These are phyloP conservation scores for Amphipoea oculea DNA, from an alignment of 2,888 invertebrate species.

Conservation along the genomic window DNA sequence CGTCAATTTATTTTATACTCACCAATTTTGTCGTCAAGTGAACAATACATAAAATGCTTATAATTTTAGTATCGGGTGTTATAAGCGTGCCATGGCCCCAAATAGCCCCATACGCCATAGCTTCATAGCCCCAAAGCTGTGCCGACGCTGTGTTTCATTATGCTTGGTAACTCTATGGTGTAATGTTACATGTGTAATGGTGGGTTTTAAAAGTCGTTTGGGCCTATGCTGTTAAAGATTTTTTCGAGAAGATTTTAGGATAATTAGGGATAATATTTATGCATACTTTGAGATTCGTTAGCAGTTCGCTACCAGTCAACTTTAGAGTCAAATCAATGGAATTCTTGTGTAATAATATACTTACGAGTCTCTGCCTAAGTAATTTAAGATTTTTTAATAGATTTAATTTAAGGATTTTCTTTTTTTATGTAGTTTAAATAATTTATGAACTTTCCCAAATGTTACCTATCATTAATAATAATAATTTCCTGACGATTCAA, in stretches of 20 bases:
- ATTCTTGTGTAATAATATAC: no score
- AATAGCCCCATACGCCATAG: neutral
- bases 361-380: no score
- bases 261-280: neutral
- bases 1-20: constrained; percentile 22
- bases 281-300: no score
- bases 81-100: constrained; percentile 19
- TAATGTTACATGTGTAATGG: constrained; percentile 52
- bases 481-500: no score
- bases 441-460: no score
- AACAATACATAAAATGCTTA: constrained; percentile 35
- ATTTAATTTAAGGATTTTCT: no score
- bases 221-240: neutral
- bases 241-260: neutral
- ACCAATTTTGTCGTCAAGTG: constrained; percentile 44
- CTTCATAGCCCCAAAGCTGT: neutral
- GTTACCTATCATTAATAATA: no score
- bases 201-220: neutral
- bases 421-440: no score
- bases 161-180: constrained; percentile 50
- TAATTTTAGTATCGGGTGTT: constrained; percentile 46
- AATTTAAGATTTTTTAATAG: no score
- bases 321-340: no score
- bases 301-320: no score
- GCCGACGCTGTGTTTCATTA: neutral